Base-by-base conservation (phyloP, 2,888 invertebrate species). In the Bimastos eiseni region DNA sequence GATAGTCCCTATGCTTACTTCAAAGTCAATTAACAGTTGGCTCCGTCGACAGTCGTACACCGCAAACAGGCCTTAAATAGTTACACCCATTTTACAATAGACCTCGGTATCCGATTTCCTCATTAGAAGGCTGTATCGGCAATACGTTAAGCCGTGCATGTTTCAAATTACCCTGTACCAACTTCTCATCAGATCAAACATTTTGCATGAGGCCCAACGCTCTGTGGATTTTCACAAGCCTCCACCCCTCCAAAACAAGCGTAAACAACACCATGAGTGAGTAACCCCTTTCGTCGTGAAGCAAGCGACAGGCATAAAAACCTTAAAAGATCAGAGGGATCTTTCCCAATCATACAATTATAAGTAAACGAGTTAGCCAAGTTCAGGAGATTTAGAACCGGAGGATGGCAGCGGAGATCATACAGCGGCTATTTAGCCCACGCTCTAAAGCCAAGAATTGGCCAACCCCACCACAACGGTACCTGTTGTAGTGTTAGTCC, bases 181-280 rank as follows among this genome's bases (percentile, higher is more conserved):
- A n/a, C 70, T 70, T 70, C 70, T 70, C 70, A 70, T 70, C 70
- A 70, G 30, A 70, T 70, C 70, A 70, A 70, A 70, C 70, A 70
- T 70, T 70, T 70, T 13, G 70, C 30, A 70, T 70, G 30, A 70
- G 70, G 30, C n/a, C 70, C 70, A 70, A n/a, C 13, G 8, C 13
- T 70, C 70, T 70, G 70, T 70, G n/a, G 70, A 1, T 70, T 70
- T 70, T 70, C n/a, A 70, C 30, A 30, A n/a, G 70, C 8, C 70
- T n/a, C n/a, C 49, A 19, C 15, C 41, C 41, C 49, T 24, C 15
- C 6, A 21, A 49, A 49, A 55, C 30, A 70, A n/a, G 8, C 70
- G 70, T 70, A 70, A 70, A 70, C 70, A 70, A 70, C 70, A 70
- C 70, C 70, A n/a, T 1, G 30, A 70, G 70, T 1, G 30, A 70